Base-by-base conservation (phyloP, 2,113 vertebrate genomes). In the Rattus rattus region DNA sequence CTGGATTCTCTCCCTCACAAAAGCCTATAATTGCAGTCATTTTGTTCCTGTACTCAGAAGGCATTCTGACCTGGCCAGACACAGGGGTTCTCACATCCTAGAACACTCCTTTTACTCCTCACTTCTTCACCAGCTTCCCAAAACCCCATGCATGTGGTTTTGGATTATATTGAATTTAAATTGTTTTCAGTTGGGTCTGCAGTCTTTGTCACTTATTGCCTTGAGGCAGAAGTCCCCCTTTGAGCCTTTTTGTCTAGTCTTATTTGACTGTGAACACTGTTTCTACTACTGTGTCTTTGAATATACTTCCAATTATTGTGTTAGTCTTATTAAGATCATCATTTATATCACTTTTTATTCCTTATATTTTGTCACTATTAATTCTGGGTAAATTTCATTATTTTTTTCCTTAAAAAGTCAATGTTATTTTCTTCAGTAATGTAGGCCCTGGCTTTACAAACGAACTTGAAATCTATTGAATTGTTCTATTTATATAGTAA, bases 381-480 rank as follows among this genome's bases (percentile, higher is more conserved):
- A 90, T 81, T 52, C 49, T 75, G 13, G 11, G 73, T 39, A 4
- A 92, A 81, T 86, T 76, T 24, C 2, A 84, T 1, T 65, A n/a
- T 3, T 80, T 92, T 92, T 92, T 94, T 43, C 1, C 79, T 28
- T 13, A 22, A 4, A 33, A n/a, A 20, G 43, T 17, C 22, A 47
- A 33, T 73, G 56, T 59, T 76, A 39, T 88, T 88, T 88, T 92
- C 30, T 96, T 95, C 20, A 90, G 59, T 49, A 81, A 59, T 3
- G 36, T 91, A 88, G 54, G 19, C 1, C 47, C 47, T 85, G 17
- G 1, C 92, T 96, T 91, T 49, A n/a, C 56, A 17, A 24, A 10
- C 28, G 75, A 76, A 70, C 63, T 70, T 89, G 61, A 90, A 95
- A 80, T 69, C 7, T 84, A 26, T 24, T 52, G 8, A 20, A 80